A percentile compares a stretch with the other conserved stretches of the same genome.
Conservation (phyloP, 2,888 invertebrate species). For the Apamea sordens region DNA sequence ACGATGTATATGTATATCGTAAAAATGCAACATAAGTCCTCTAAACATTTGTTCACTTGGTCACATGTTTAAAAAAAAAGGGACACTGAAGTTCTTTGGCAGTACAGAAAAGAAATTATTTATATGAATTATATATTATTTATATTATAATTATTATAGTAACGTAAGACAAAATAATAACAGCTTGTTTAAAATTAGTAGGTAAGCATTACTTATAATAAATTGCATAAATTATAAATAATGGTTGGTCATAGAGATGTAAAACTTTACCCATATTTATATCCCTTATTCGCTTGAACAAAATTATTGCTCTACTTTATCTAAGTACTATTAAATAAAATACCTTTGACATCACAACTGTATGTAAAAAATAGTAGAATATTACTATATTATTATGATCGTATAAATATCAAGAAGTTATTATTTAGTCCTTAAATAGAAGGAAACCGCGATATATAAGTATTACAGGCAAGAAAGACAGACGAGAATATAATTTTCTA, state of each 20-base stretch:
- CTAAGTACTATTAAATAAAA: constrained; percentile 52
- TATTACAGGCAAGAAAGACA: constrained; percentile 56
- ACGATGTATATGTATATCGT: constrained; percentile 16
- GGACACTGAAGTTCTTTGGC: constrained; percentile 57
- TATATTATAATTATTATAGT: constrained; percentile 26
- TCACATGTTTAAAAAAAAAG: constrained; percentile 44
- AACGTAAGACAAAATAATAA: constrained; percentile 57
- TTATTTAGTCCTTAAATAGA: constrained; percentile 54
- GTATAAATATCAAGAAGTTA: constrained; percentile 61
- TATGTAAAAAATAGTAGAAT: constrained; percentile 50
- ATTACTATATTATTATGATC: constrained; percentile 47
- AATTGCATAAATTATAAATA: constrained; percentile 20
- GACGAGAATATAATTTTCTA: constrained; percentile 60
- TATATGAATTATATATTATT: constrained; percentile 35
- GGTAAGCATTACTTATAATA: constrained; percentile 25
- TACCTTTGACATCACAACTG: constrained; percentile 38
- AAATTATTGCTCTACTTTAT: constrained; percentile 58
- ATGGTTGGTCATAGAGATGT: constrained; percentile 45
- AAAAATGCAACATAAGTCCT: constrained; percentile 52
- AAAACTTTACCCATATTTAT: constrained; percentile 26
- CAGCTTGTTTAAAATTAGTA: constrained; percentile 45
- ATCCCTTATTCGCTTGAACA: constrained; percentile 48
- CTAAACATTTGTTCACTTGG: constrained; percentile 58
- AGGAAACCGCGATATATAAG: constrained; percentile 39
- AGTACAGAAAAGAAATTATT: constrained; percentile 52